A percentile compares a stretch with the other conserved stretches of the same genome.
These are phyloP conservation scores for Rhinoptilus africanus DNA, from an alignment of 2,113 vertebrate genomes.

Conservation along the genomic window DNA sequence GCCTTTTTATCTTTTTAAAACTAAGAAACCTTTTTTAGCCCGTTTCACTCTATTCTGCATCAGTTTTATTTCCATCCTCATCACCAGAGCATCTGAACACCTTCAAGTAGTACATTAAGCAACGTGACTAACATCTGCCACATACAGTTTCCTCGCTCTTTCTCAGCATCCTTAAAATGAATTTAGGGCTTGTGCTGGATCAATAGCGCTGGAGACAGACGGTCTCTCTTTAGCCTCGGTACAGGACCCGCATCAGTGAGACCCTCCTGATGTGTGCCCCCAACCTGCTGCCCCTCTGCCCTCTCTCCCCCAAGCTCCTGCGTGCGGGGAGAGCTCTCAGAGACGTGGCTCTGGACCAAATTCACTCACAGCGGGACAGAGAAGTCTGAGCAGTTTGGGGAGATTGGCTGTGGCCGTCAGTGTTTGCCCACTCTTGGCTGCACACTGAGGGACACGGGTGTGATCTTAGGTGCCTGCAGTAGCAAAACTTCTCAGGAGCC, in stretches of 20 bases:
- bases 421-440: background rate
- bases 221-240: background rate
- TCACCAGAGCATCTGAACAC: constrained; percentile 41
- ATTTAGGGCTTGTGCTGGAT: constrained; percentile 27
- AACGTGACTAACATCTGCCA: constrained; percentile 52
- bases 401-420: background rate
- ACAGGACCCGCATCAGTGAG: background rate
- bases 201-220: background rate
- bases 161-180: constrained; percentile 46
- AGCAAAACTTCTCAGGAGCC: background rate
- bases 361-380: background rate
- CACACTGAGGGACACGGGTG: rapidly evolving
- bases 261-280: background rate
- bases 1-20: background rate
- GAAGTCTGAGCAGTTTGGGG: background rate
- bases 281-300: background rate
- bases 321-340: rapidly evolving
- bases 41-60: background rate
- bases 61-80: constrained; percentile 27
- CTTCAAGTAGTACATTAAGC: constrained; percentile 35
- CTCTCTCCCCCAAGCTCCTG: rapidly evolving
- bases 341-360: background rate
- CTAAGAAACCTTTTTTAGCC: background rate
- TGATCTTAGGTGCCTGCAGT: background rate
- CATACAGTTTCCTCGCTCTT: background rate